A percentile compares a stretch with the other conserved stretches of the same genome.
Conservation (phyloP, 2,113 vertebrate genomes). For the Condylura cristata region DNA sequence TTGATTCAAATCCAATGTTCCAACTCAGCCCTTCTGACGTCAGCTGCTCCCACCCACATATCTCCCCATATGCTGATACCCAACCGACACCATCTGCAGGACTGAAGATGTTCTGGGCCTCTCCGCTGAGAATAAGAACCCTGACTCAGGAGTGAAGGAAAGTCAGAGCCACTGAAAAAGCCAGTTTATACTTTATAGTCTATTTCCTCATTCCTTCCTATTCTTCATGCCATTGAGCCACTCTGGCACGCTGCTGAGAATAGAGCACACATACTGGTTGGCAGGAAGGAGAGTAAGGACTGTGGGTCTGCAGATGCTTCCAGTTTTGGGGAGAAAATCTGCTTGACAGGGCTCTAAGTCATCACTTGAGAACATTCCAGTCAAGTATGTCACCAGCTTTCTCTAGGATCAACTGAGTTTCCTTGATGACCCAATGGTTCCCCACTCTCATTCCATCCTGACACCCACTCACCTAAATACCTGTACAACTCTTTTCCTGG, state of each 20-base stretch:
- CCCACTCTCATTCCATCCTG: neutral
- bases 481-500: neutral
- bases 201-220: neutral
- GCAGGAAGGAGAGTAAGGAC: neutral
- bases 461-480: neutral
- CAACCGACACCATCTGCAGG: constrained; percentile 68
- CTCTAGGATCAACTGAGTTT: neutral
- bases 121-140: constrained; percentile 52
- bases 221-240: neutral
- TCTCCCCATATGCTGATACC: constrained; percentile 57
- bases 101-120: constrained; percentile 41
- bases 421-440: neutral
- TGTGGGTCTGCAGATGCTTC: neutral
- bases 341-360: neutral
- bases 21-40: constrained; percentile 63
- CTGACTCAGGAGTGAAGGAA: constrained; percentile 40
- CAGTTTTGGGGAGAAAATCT: neutral
- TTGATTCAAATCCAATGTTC: constrained; percentile 70
- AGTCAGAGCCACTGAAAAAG: neutral
- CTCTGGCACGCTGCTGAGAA: neutral
- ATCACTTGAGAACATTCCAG: neutral
- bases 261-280: neutral
- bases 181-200: neutral
- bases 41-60: constrained; percentile 55
- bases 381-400: neutral